Evolutionary conservation across 1,140 invertebrate species (phyloP).

Genomic region (Sitodiplosis mosellana): DNA sequence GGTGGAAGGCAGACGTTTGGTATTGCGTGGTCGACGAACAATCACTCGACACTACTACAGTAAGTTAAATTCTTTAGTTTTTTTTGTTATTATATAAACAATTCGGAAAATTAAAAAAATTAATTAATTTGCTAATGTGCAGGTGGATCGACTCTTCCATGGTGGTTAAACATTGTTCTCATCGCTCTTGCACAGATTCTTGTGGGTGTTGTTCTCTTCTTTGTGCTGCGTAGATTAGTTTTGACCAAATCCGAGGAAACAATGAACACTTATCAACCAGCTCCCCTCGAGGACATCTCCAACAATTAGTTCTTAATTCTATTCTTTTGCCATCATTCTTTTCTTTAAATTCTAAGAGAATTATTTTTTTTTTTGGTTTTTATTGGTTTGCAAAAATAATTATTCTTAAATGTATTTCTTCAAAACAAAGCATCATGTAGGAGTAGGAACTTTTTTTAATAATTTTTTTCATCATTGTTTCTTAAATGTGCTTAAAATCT

Average conservation of each 20-base stretch:
- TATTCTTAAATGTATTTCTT: too few relatives aligned
- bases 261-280: conserved; percentile 17
- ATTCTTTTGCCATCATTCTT: not conserved
- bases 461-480: too few relatives aligned
- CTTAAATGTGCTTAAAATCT: not conserved
- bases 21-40: conserved; percentile 49
- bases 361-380: too few relatives aligned
- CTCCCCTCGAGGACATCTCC: conserved; percentile 9
- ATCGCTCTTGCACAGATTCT: conserved; percentile 43
- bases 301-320: not conserved
- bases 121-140: conserved; percentile 16
- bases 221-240: conserved; percentile 44
- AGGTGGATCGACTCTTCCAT: conserved; percentile 46
- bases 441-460: too few relatives aligned
- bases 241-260: conserved; percentile 23
- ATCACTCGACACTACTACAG: conserved; percentile 53
- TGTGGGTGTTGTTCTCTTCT: conserved; percentile 42
- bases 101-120: conserved; percentile 1
- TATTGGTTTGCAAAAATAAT: too few relatives aligned
- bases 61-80: conserved; percentile 27
- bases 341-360: too few relatives aligned
- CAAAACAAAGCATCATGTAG: too few relatives aligned
- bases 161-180: conserved; percentile 49
- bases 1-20: conserved; percentile 50
- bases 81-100: not conserved